These are phyloP conservation scores for Panurus biarmicus DNA, from an alignment of 2,113 vertebrate genomes.

Conservation along the genomic window DNA sequence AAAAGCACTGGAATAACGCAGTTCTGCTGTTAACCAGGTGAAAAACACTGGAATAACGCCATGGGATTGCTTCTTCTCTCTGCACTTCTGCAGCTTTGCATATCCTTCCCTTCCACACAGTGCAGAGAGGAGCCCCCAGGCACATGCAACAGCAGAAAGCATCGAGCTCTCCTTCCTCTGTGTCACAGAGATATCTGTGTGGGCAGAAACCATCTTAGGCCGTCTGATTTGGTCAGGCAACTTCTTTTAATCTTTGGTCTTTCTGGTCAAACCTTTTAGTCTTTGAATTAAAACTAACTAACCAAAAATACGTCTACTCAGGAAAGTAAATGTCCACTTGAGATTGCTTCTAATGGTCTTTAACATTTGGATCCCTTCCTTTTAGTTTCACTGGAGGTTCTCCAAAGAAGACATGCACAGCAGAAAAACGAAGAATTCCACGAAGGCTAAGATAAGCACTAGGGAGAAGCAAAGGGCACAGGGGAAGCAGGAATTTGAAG, in stretches of 20 bases:
- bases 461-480: conserved; percentile 45
- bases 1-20: neutral
- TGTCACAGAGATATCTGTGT: fast-evolving
- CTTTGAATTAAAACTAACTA: neutral
- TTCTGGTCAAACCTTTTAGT: neutral
- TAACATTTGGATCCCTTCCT: neutral
- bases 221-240: neutral
- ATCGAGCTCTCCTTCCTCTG: neutral
- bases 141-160: neutral
- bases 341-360: neutral
- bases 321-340: neutral
- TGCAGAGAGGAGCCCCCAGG: neutral
- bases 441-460: conserved; percentile 53
- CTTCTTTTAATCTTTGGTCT: neutral
- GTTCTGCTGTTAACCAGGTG: neutral
- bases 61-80: neutral
- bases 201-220: neutral
- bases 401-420: conserved; percentile 66
- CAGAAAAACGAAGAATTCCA: conserved; percentile 64
- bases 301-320: neutral
- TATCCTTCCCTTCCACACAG: neutral
- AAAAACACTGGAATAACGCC: neutral
- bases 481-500: conserved; percentile 56
- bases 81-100: neutral
- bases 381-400: conserved; percentile 78